A percentile compares a stretch with the other conserved stretches of the same genome.
These are phyloP conservation scores for Ciconia stormi DNA, from an alignment of 2,113 vertebrate genomes.

Conservation along the genomic window DNA sequence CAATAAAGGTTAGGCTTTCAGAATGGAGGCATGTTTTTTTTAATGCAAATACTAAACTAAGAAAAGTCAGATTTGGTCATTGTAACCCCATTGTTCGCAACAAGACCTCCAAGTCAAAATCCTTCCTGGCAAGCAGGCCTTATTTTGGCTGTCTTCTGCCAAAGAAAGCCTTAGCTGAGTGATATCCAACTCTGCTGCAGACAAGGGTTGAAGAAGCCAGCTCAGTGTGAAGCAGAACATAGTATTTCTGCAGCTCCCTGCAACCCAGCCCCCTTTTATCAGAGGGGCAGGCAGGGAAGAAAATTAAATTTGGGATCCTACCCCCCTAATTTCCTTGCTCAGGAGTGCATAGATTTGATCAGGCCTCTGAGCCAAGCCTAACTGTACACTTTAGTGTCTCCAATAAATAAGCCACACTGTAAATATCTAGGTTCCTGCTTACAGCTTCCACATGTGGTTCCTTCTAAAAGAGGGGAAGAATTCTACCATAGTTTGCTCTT, in stretches of 20 bases:
- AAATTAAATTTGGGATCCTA: neutral
- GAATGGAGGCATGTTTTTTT: neutral
- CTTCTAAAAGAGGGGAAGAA: neutral
- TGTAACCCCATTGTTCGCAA: neutral
- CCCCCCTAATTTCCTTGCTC: neutral
- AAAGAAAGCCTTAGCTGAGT: neutral
- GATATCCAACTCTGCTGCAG: neutral
- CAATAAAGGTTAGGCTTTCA: slow-evolving; percentile 15
- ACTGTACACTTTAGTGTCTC: slow-evolving; percentile 82
- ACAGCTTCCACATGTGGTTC: neutral
- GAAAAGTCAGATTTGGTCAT: neutral
- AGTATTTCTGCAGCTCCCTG: neutral
- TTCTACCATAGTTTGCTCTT: neutral
- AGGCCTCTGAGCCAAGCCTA: slow-evolving; percentile 37
- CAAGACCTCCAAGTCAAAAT: slow-evolving; percentile 13
- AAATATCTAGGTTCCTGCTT: slow-evolving; percentile 68
- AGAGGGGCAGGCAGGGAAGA: neutral
- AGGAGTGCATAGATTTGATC: slow-evolving; percentile 36
- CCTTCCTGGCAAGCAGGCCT: neutral
- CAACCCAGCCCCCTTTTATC: neutral
- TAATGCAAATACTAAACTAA: slow-evolving; percentile 3
- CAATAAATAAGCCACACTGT: slow-evolving; percentile 80
- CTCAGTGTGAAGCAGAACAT: slow-evolving; percentile 26
- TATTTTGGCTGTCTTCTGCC: neutral
- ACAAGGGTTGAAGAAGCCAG: neutral